Conservation (phyloP, 2,797 vertebrate genomes). For the Champsocephalus gunnari region DNA sequence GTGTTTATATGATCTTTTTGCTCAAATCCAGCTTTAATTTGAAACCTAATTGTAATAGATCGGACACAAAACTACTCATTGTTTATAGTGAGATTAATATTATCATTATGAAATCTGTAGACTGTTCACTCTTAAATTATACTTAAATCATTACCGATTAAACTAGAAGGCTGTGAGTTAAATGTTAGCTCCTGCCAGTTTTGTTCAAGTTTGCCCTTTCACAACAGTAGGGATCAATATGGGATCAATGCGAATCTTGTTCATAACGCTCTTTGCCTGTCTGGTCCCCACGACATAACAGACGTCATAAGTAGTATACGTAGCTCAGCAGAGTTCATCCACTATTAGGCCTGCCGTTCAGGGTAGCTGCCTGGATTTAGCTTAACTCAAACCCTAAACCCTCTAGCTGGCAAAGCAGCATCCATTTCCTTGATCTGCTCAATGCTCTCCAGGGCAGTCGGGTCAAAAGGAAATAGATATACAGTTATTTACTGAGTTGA, state of each 20-base stretch:
- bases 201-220: conserved; percentile 22
- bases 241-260: conserved; percentile 30
- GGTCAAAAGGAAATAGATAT: conserved; percentile 22
- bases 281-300: conserved; percentile 47
- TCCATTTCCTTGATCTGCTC: conserved; percentile 28
- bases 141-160: background rate
- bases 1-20: background rate
- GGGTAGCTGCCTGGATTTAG: conserved; percentile 55
- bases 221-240: conserved; percentile 31
- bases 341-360: conserved; percentile 46
- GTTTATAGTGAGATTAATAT: background rate
- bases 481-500: too few species aligned
- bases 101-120: background rate
- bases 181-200: conserved; percentile 12
- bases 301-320: conserved; percentile 62
- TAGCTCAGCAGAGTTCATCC: conserved; percentile 47
- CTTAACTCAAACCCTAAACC: conserved; percentile 51
- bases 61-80: background rate
- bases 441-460: background rate
- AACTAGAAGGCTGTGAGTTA: background rate
- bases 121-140: background rate
- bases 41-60: background rate
- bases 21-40: background rate
- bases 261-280: conserved; percentile 40
- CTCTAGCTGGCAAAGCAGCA: conserved; percentile 38